These are phyloP conservation scores for Pheosia gnoma DNA, from an alignment of 2,888 invertebrate species.

Conservation along the genomic window DNA sequence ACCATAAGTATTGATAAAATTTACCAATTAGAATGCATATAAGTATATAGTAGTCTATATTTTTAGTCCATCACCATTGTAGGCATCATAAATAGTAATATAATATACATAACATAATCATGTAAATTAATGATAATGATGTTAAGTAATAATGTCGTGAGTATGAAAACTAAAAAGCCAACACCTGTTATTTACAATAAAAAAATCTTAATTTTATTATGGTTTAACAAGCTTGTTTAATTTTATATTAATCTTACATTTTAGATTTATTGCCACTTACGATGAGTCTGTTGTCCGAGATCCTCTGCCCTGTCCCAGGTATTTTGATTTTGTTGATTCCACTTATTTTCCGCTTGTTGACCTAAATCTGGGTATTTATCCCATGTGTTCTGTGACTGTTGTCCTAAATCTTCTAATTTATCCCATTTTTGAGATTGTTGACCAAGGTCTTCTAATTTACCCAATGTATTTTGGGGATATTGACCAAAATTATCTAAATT, in stretches of 20 bases:
- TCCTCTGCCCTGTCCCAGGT: slow-evolving; percentile 49
- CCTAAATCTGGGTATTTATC: slow-evolving; percentile 38
- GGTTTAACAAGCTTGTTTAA: not conserved
- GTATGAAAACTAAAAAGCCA: not conserved
- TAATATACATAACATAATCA: too few species aligned
- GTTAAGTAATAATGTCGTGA: too few species aligned
- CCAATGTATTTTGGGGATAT: slow-evolving; percentile 36
- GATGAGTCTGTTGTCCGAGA: slow-evolving; percentile 41
- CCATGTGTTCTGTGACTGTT: slow-evolving; percentile 48
- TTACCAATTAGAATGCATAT: too few species aligned
- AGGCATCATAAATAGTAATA: not conserved
- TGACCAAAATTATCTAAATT: slow-evolving; percentile 41
- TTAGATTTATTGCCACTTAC: slow-evolving; percentile 34
- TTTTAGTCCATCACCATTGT: not conserved
- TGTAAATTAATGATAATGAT: too few species aligned
- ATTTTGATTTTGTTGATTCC: slow-evolving; percentile 38
- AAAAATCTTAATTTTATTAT: slow-evolving; percentile 1
- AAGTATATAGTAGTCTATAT: too few species aligned
- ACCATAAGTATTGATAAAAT: too few species aligned
- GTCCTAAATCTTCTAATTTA: slow-evolving; percentile 47
- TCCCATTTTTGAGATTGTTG: slow-evolving; percentile 49
- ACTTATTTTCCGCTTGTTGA: slow-evolving; percentile 46
- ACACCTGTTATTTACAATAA: not conserved
- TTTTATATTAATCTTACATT: slow-evolving; percentile 10
- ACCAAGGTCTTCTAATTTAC: slow-evolving; percentile 36